phyloP scores from a whole-genome alignment of 2,888 invertebrate genomes.

The Rhynchonema sp. region DNA sequence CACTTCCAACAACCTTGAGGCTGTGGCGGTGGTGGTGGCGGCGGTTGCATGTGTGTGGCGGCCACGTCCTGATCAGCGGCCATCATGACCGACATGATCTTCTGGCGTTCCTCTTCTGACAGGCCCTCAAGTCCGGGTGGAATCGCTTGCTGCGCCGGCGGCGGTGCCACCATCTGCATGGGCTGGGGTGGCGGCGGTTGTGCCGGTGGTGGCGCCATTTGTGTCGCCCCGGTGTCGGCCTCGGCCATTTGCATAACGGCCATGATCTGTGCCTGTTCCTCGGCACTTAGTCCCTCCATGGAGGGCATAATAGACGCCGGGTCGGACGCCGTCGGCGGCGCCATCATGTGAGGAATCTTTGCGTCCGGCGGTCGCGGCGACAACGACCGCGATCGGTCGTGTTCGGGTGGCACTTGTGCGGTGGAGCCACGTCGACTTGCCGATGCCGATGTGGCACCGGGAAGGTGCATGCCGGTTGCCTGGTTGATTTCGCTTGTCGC shows the following conservation, averaged over 20 bases:
- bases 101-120: constrained; percentile 41
- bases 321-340: background rate
- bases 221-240: background rate
- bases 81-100: constrained; percentile 44
- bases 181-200: background rate
- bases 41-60: background rate
- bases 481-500: background rate
- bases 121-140: constrained; percentile 28
- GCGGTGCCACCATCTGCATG: background rate
- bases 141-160: background rate
- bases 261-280: background rate
- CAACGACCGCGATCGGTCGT: background rate
- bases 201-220: background rate
- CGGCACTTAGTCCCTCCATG: background rate
- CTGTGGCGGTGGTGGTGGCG: background rate
- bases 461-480: background rate
- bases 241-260: background rate
- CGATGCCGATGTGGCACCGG: background rate
- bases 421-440: background rate
- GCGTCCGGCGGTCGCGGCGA: background rate
- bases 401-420: too few relatives aligned
- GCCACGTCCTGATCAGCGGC: constrained; percentile 34
- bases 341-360: background rate
- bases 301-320: background rate
- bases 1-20: too few relatives aligned